These are phyloP conservation scores for Anastrepha obliqua DNA, from an alignment of 1,140 invertebrate species.

Conservation along the genomic window DNA sequence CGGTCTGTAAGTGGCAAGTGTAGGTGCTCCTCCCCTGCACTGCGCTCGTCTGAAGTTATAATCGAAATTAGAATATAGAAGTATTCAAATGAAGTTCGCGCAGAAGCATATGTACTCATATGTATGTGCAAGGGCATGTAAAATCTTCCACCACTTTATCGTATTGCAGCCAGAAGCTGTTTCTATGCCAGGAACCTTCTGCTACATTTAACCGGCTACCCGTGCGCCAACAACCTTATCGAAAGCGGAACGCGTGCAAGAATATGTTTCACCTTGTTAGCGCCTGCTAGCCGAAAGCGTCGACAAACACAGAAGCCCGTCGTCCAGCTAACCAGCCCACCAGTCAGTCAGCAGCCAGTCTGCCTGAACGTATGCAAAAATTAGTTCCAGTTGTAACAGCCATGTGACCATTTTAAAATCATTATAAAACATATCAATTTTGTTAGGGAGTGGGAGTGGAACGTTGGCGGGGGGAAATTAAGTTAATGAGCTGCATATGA, in stretches of 20 bases:
- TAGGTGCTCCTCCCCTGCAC: too few species aligned
- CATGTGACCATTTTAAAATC: slow-evolving; percentile 45
- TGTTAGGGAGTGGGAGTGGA: neutral
- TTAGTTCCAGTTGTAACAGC: slow-evolving; percentile 63
- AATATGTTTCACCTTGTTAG: slow-evolving; percentile 72
- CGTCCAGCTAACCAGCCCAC: neutral
- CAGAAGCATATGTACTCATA: neutral
- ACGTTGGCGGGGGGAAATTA: slow-evolving; percentile 21
- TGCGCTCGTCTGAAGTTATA: too few species aligned
- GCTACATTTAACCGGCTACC: slow-evolving; percentile 34
- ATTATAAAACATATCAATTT: neutral
- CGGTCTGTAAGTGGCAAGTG: too few species aligned
- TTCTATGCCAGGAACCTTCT: slow-evolving; percentile 32
- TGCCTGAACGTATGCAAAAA: slow-evolving; percentile 66
- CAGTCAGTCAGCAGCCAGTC: slow-evolving; percentile 11
- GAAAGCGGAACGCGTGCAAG: slow-evolving; percentile 59
- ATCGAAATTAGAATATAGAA: too few species aligned
- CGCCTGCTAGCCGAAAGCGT: slow-evolving; percentile 61
- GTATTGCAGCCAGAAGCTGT: slow-evolving; percentile 2
- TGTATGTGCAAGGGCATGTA: neutral
- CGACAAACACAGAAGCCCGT: neutral
- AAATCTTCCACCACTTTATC: neutral
- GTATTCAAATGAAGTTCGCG: too few species aligned
- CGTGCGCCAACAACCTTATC: slow-evolving; percentile 23
- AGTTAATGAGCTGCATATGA: slow-evolving; percentile 66